Base-by-base conservation (phyloP, 2,797 vertebrate species). In the Lepilemur ruficaudatus region DNA sequence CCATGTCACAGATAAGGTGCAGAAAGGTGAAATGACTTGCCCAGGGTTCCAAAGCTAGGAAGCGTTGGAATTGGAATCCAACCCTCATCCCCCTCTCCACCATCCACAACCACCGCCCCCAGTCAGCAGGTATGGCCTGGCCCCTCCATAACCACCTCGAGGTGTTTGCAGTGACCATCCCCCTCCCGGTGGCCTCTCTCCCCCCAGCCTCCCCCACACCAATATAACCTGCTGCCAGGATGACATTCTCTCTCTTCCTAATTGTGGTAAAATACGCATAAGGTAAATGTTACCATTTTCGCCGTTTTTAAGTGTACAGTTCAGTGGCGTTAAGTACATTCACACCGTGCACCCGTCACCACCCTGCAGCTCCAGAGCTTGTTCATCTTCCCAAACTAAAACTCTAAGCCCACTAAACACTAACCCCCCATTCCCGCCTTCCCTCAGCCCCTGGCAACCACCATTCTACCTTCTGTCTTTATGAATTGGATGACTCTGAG, bases 341-440 rank as follows among this genome's bases (percentile, higher is more conserved):
- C 15, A 15, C 20, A 7, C 1, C 32, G 17, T 12, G 55, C n/a
- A 3, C 0, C 11, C 12, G 1, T 43, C 23, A 32, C 11, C 18
- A 30, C 43, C 4, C 0, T 28, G 35, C 75, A 25, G 28, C 30
- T 22, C 18, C 46, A 43, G 30, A 76, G 15, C 55, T 30, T 43
- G 7, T 38, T 38, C 22, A 13, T 55, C 92, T 55, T 67, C n/a
- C 73, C 38, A 20, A 78, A 55, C 28, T 35, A 59, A 79, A 69
- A 38, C 61, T 32, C 61, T 32, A 7, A 15, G 13, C 14, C 30
- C 61, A 15, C 32, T 32, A 63, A 63, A 32, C 13, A 15, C 61
- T 32, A 63, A 63, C 61, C 32, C 14, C 11, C 59, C 59, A 30
- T 28, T 28, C 59, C 61, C 14, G 2, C 30, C 61, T 32, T 63